Percentiles rank a stretch among this genome's conserved stretches.
These are phyloP conservation scores for Aptenodytes patagonicus DNA, from an alignment of 2,113 vertebrate genomes.

Conservation along the genomic window DNA sequence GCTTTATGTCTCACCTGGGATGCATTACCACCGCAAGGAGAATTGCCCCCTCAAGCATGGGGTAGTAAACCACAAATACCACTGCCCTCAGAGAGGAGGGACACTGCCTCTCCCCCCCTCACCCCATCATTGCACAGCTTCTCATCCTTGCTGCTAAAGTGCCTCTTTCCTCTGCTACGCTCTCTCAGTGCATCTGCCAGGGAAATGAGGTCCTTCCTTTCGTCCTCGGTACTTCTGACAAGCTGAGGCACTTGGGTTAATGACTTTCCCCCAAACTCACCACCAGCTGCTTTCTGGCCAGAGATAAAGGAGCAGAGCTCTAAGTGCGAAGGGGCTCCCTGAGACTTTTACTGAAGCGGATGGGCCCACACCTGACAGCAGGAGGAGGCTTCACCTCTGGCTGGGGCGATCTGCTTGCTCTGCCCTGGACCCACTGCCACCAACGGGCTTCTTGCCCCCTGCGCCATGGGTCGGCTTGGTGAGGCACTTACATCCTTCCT, in stretches of 20 bases:
- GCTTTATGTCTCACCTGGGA: constrained; percentile 27
- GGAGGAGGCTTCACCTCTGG: background rate
- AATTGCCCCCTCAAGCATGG: background rate
- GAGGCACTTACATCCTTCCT: background rate
- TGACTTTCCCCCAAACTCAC: background rate
- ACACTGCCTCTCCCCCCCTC: background rate
- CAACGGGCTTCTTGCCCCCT: background rate
- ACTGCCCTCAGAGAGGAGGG: background rate
- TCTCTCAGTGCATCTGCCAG: background rate
- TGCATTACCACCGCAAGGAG: background rate
- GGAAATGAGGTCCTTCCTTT: background rate
- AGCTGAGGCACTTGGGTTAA: constrained; percentile 34
- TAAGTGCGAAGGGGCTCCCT: constrained; percentile 5
- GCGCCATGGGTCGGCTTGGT: background rate
- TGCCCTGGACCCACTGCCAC: background rate
- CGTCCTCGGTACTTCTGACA: background rate
- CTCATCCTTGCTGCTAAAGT: background rate
- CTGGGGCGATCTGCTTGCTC: background rate
- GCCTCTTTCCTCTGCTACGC: background rate
- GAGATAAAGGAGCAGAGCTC: background rate
- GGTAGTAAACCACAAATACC: background rate
- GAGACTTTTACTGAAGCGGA: constrained; percentile 6
- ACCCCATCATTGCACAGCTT: background rate
- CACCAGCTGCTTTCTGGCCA: background rate
- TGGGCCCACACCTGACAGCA: background rate